Conservation (phyloP, 2,113 vertebrate genomes). For the Rissa tridactyla region DNA sequence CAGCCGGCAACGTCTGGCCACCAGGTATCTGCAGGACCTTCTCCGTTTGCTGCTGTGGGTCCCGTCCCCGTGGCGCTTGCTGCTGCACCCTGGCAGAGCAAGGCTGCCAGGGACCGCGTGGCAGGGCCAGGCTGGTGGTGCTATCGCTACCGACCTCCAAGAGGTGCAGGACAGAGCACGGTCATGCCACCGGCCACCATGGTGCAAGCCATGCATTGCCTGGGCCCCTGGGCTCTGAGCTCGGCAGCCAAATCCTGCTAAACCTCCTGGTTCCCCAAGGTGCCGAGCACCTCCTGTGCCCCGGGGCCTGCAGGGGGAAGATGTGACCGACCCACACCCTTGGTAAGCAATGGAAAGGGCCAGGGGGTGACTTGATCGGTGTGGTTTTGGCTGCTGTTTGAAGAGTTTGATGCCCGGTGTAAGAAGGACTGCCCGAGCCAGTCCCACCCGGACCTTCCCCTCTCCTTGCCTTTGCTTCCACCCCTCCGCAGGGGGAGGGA, state of each 20-base stretch:
- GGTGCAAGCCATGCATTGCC: neutral
- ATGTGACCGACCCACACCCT: neutral
- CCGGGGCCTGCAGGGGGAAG: neutral
- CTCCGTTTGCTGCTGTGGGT: neutral
- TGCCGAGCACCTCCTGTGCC: neutral
- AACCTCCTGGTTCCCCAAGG: neutral
- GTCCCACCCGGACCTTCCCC: neutral
- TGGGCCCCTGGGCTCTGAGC: neutral
- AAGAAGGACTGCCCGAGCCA: neutral
- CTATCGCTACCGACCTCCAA: neutral
- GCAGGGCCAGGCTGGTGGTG: neutral
- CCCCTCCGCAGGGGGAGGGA: neutral
- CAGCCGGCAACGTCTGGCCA: neutral
- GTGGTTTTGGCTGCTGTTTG: neutral
- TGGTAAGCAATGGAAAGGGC: neutral
- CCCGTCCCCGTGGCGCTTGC: rapidly evolving
- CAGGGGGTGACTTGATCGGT: neutral
- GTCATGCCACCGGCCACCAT: neutral
- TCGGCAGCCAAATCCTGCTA: neutral
- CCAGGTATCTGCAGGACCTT: neutral
- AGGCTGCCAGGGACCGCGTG: neutral
- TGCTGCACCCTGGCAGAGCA: neutral
- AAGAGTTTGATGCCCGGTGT: neutral
- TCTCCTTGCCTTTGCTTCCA: neutral
- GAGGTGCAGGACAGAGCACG: neutral